A percentile compares a stretch with the other conserved stretches of the same genome.
phyloP scores from a whole-genome alignment of 2,797 vertebrate genomes.

The Hyperoplus immaculatus region DNA sequence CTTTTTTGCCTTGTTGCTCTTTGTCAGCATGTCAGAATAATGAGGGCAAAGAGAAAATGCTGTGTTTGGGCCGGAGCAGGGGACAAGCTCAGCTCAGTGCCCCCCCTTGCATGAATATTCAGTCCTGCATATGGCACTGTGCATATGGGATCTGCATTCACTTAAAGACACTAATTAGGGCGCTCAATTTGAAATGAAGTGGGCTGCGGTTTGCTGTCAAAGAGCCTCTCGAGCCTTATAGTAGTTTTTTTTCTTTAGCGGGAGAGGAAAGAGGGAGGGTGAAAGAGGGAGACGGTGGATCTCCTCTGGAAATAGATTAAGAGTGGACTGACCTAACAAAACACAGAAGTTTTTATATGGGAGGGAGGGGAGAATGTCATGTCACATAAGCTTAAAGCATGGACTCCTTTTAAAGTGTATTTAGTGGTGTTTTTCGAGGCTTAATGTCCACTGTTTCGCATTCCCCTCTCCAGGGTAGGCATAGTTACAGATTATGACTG shows the following conservation, averaged over 20 bases:
- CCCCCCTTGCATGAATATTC: conserved; percentile 83
- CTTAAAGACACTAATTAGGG: conserved; percentile 82
- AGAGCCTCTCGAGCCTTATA: conserved; percentile 58
- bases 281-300: conserved; percentile 36
- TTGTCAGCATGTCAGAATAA: conserved; percentile 83
- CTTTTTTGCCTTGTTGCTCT: conserved; percentile 71
- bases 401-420: conserved; percentile 33
- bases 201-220: conserved; percentile 74
- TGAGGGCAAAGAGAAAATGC: conserved; percentile 73
- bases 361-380: conserved; percentile 44
- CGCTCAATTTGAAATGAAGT: conserved; percentile 66
- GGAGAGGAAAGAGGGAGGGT: conserved; percentile 4
- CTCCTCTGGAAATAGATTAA: conserved; percentile 50
- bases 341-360: conserved; percentile 53
- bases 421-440: conserved; percentile 14
- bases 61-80: conserved; percentile 57
- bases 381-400: conserved; percentile 53
- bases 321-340: conserved; percentile 59
- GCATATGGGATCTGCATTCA: conserved; percentile 74
- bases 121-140: conserved; percentile 78
- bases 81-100: conserved; percentile 52
- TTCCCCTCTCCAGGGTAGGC: conserved; percentile 19
- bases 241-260: conserved; percentile 33
- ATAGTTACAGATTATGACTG: conserved; percentile 1
- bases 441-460: conserved; percentile 15